These are phyloP conservation scores for Ophion ellenae DNA, from an alignment of 2,888 invertebrate species.

Conservation along the genomic window DNA sequence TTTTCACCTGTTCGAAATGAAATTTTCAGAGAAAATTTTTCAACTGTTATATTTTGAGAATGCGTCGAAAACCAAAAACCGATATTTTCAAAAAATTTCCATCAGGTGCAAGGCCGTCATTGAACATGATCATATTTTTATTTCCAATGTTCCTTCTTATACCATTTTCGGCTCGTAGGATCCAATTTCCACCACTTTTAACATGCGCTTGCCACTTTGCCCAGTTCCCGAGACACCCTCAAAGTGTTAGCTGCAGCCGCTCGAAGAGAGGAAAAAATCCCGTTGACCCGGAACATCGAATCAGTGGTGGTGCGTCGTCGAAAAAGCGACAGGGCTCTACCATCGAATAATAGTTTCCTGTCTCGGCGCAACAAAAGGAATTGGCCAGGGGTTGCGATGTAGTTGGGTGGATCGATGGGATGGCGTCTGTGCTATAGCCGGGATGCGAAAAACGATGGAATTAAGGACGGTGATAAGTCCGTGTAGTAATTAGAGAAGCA, in stretches of 20 bases:
- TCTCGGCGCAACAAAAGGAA: conserved; percentile 45
- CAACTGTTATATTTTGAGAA: too few species aligned
- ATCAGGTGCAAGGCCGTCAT: too few species aligned
- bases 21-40: too few species aligned
- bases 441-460: conserved; percentile 61
- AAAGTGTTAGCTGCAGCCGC: not conserved
- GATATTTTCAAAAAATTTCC: too few species aligned
- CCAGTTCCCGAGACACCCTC: not conserved
- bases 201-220: not conserved
- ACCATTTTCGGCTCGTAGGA: too few species aligned
- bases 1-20: too few species aligned
- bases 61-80: too few species aligned
- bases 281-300: not conserved
- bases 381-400: conserved; percentile 42
- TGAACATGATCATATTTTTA: too few species aligned
- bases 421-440: conserved; percentile 11
- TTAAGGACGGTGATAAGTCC: conserved; percentile 71
- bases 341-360: conserved; percentile 35
- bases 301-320: conserved; percentile 8
- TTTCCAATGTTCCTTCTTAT: too few species aligned
- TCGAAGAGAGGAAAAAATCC: not conserved
- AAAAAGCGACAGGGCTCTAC: conserved; percentile 33
- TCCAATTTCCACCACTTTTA: not conserved
- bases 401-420: conserved; percentile 13
- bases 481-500: conserved; percentile 72